Base-by-base conservation (phyloP, 2,888 invertebrate species). In the Xylota sylvarum region DNA sequence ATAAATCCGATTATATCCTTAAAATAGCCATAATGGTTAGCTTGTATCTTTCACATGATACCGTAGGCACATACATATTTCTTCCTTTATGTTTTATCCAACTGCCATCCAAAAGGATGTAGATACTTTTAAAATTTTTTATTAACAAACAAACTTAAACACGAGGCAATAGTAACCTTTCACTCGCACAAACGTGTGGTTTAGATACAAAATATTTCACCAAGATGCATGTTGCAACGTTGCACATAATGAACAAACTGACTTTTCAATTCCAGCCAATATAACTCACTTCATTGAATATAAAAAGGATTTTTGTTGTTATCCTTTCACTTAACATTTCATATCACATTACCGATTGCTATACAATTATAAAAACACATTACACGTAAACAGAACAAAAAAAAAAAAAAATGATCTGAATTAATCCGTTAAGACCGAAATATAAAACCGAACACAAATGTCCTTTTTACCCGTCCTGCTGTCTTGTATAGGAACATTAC, bases 1-100 rank as follows among this genome's bases (percentile, higher is more conserved):
- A 81, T 77, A 74, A 72, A 85, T 76, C 64, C 65, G 72, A 65
- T 67, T 80, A 65, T 65, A 85, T 80, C 80, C 74, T 76, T 70
- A 40, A 50, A 72, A 35, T 65, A 65, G 30, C 40, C 35, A 17
- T 60, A 58, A 62, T 43, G 50, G n/a, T 2, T 50, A 35, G 12
- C 46, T n/a, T 46, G 65, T 73, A 37, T 60, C 48, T 19, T 12
- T 19, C 30, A 10, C 37, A 37, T 67, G 37, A 40, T 14, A 35
- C 46, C 43, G 4, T 17, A 32, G 32, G 43, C 14, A 10, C 1
- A 35, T 10, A 40, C 19, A 19, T 17, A 55, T 52, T 58, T 58
- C 12, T 23, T 23, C 23, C 23, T 23, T 23, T 23, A 14, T 40
- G 5, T 6, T 17, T 35, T n/a, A 52, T 70, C 19, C 23, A 32